Evolutionary conservation across 2,888 invertebrate species (phyloP).

Genomic region (Drosophila parthenogenetica): DNA sequence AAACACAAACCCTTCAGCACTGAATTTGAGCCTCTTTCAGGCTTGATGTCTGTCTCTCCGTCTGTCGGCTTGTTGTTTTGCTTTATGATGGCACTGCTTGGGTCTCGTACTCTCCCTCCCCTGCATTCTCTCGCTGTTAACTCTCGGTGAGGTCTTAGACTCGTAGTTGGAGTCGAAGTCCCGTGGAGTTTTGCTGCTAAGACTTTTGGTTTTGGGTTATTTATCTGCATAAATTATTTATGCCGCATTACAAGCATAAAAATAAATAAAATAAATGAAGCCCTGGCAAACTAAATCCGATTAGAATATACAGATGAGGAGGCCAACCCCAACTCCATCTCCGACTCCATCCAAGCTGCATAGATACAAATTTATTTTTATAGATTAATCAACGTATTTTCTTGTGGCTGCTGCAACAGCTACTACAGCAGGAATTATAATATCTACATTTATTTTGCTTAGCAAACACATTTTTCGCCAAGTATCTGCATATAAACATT

Average conservation of each 20-base stretch:
- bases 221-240: conserved; percentile 83
- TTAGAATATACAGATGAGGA: conserved; percentile 66
- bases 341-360: conserved; percentile 2
- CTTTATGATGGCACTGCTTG: conserved; percentile 65
- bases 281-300: conserved; percentile 75
- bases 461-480: conserved; percentile 57
- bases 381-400: conserved; percentile 76
- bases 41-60: not conserved
- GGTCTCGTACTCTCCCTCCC: conserved; percentile 27
- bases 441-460: conserved; percentile 68
- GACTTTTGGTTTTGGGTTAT: conserved; percentile 69
- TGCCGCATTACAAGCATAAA: conserved; percentile 83
- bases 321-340: not conserved
- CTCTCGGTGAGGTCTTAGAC: conserved; percentile 29
- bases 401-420: conserved; percentile 36
- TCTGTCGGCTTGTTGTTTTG: conserved; percentile 55
- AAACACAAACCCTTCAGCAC: conserved; percentile 38
- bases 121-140: not conserved
- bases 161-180: conserved; percentile 9
- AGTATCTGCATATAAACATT: conserved; percentile 67
- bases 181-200: conserved; percentile 44
- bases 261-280: conserved; percentile 82
- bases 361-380: conserved; percentile 78
- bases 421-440: conserved; percentile 37
- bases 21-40: conserved; percentile 46